Conservation (phyloP, 2,113 vertebrate genomes). For the Aspidoscelis tigris region DNA sequence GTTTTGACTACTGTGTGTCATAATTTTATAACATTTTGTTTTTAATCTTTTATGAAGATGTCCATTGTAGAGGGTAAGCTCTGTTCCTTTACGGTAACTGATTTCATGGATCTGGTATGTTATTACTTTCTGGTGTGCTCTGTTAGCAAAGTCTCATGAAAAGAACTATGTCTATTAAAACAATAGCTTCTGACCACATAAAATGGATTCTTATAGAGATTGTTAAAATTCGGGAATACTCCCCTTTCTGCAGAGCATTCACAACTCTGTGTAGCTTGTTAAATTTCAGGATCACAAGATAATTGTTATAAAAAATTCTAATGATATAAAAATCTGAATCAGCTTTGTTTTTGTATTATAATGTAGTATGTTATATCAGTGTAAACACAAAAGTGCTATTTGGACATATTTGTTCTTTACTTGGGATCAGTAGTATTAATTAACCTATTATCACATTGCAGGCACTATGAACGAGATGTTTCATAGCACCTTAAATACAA, state of each 20-base stretch:
- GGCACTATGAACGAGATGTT: background rate
- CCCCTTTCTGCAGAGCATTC: rapidly evolving
- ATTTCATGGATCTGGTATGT: background rate
- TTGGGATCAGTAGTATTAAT: background rate
- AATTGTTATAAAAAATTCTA: background rate
- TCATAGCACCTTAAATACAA: background rate
- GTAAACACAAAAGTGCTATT: background rate
- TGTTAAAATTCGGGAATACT: rapidly evolving
- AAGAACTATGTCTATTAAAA: rapidly evolving
- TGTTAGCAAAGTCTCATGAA: background rate
- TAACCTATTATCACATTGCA: background rate
- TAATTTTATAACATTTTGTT: background rate
- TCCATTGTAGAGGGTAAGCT: constrained; percentile 28
- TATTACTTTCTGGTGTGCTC: background rate
- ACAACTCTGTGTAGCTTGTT: background rate
- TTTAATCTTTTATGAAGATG: background rate
- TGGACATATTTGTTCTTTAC: background rate
- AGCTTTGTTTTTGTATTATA: background rate
- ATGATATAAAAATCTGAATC: background rate
- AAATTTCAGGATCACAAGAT: rapidly evolving
- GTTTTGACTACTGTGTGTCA: constrained; percentile 16
- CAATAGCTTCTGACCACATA: rapidly evolving
- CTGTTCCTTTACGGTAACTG: constrained; percentile 16
- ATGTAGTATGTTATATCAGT: constrained; percentile 3
- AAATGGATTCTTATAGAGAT: background rate